Percentiles rank a stretch among this genome's conserved stretches.
phyloP scores from a whole-genome alignment of 2,113 vertebrate species.

The Cnemophilus loriae region DNA sequence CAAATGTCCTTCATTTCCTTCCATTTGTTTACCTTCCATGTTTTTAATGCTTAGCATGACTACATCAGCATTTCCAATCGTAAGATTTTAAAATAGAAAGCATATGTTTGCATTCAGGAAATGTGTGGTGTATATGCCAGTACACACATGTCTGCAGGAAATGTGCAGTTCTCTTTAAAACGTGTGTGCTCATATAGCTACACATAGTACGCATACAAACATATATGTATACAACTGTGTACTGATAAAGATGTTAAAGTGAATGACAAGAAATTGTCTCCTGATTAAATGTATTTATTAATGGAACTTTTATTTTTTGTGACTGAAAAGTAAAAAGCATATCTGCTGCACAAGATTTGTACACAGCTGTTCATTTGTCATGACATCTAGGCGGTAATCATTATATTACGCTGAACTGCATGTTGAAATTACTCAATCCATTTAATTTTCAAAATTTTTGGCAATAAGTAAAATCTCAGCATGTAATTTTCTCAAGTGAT shows the following conservation, averaged over 20 bases:
- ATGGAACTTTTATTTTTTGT: conserved; percentile 35
- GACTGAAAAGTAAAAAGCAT: conserved; percentile 47
- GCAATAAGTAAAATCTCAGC: conserved; percentile 73
- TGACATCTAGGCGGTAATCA: conserved; percentile 70
- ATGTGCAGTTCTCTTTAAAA: not conserved
- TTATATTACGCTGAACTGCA: conserved; percentile 74
- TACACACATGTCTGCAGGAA: conserved; percentile 54
- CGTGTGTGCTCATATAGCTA: conserved; percentile 37
- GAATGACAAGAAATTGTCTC: conserved; percentile 14
- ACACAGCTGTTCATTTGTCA: conserved; percentile 76
- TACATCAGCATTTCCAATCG: conserved; percentile 56
- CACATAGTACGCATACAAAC: conserved; percentile 41
- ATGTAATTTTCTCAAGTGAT: conserved; percentile 75
- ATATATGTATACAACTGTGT: conserved; percentile 58
- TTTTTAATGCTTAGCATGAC: conserved; percentile 69
- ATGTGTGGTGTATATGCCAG: conserved; percentile 41
- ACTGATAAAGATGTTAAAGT: not conserved
- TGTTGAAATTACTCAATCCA: conserved; percentile 71
- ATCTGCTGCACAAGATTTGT: conserved; percentile 64
- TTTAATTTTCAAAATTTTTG: conserved; percentile 72
- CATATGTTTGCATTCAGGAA: conserved; percentile 64
- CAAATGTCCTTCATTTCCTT: conserved; percentile 70
- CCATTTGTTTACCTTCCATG: conserved; percentile 70
- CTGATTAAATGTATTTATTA: conserved; percentile 42
- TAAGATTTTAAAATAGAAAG: conserved; percentile 49